A percentile compares a stretch with the other conserved stretches of the same genome.
Conservation (phyloP, 2,113 vertebrate species). For the Ginglymostoma cirratum region DNA sequence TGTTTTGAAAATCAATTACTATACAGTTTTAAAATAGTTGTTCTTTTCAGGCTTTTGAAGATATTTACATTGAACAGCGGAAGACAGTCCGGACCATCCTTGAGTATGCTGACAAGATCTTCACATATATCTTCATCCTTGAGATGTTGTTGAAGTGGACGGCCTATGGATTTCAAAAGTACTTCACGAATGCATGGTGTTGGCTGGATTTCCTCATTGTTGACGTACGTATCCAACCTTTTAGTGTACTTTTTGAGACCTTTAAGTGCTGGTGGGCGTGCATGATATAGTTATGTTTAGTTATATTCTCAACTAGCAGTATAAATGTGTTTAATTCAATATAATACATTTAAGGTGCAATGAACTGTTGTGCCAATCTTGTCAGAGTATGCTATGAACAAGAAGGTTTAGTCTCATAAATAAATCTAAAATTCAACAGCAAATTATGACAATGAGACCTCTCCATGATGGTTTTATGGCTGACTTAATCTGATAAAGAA, state of each 20-base stretch:
- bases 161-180: slow-evolving; percentile 94
- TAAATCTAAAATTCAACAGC: neutral
- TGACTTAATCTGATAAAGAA: neutral
- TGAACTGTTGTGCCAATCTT: neutral
- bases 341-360: neutral
- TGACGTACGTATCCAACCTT: slow-evolving; percentile 78
- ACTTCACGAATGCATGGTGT: slow-evolving; percentile 98
- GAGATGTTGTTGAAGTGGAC: slow-evolving; percentile 99
- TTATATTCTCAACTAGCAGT: neutral
- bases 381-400: neutral
- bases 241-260: neutral
- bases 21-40: neutral
- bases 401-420: neutral
- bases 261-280: neutral
- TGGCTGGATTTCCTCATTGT: slow-evolving; percentile 99
- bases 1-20: neutral
- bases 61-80: slow-evolving; percentile 95
- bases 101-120: slow-evolving; percentile 90
- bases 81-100: slow-evolving; percentile 85
- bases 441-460: neutral
- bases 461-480: neutral
- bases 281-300: too few relatives aligned
- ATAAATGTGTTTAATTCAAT: neutral
- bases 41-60: slow-evolving; percentile 81
- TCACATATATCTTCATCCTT: slow-evolving; percentile 98